Base-by-base conservation (phyloP, 2,888 invertebrate species). In the Athalia rosae region DNA sequence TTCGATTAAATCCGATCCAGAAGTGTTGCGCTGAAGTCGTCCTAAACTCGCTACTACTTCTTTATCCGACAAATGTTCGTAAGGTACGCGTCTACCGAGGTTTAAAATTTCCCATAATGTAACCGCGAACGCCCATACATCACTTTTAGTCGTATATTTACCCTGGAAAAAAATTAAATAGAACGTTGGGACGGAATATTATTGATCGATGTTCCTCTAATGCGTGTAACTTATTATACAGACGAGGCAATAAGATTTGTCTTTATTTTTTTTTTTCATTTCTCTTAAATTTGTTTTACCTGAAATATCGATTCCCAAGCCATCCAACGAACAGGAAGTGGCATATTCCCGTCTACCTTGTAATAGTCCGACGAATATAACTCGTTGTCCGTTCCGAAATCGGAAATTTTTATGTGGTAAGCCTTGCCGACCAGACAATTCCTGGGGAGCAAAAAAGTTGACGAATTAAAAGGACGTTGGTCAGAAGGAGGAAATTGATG, bases 101-200 rank as follows among this genome's bases (percentile, higher is more conserved):
- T 95, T 94, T 85, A 96, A 92, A 78, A 98, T 94, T 90, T 98
- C 97, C 94, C 97, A 96, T 67, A 97, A 91, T 0, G 96, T 96
- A 28, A 97, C 95, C 0, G 95, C 97, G 89, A 96, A 97, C 11
- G 97, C 94, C 97, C 97, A 98, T 0, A 97, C 96, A 89, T 98
- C 97, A 86, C 95, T 96, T 90, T 96, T 96, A 79, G 96, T 96
- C 76, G 97, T 96, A 90, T 97, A 97, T 85, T 95, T 94, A 28
- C 95, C 96, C 94, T 94, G 90, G 15, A 89, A 88, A 43, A 8
- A 50, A n/a, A 45, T 1, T 4, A 61, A 4, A n/a, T 8, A 53
- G 53, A 53, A 11, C 53, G 11, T 53, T n/a, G 28, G 28, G 28
- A 28, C 53, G 53, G 3, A 53, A 53, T 53, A 8, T 53, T n/a